Conservation (phyloP, 2,888 invertebrate species). For the Entomobrya multifasciata region DNA sequence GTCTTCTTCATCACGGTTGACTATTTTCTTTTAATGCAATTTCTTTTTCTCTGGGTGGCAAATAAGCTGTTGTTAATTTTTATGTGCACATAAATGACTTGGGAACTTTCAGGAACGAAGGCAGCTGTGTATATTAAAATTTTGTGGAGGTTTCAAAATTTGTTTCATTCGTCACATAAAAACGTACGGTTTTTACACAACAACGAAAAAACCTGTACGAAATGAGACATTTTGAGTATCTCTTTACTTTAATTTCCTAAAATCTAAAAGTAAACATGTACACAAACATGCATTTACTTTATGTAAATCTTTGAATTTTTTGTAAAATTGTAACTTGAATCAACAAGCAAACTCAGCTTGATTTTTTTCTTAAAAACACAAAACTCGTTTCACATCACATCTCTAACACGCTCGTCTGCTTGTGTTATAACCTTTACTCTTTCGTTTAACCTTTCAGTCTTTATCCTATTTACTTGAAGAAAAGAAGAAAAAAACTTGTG, state of each 20-base stretch:
- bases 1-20: slow-evolving; percentile 29
- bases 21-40: background rate
- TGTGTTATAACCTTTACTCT: slow-evolving; percentile 35
- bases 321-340: slow-evolving; percentile 4
- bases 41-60: too few species aligned
- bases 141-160: too few species aligned
- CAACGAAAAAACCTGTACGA: too few species aligned
- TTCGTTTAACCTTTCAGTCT: slow-evolving; percentile 33
- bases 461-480: background rate
- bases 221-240: too few species aligned
- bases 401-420: background rate
- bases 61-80: too few species aligned
- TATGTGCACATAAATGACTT: too few species aligned
- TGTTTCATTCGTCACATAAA: too few species aligned
- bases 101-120: too few species aligned
- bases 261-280: too few species aligned
- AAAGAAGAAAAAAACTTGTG: background rate
- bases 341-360: slow-evolving; percentile 36
- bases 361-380: background rate
- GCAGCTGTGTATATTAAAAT: too few species aligned
- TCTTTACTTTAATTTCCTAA: too few species aligned
- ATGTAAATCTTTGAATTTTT: background rate
- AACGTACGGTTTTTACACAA: too few species aligned
- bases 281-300: background rate
- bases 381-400: background rate